phyloP scores from a whole-genome alignment of 92 coral and sea anemone genomes.

The Metridium senile region DNA sequence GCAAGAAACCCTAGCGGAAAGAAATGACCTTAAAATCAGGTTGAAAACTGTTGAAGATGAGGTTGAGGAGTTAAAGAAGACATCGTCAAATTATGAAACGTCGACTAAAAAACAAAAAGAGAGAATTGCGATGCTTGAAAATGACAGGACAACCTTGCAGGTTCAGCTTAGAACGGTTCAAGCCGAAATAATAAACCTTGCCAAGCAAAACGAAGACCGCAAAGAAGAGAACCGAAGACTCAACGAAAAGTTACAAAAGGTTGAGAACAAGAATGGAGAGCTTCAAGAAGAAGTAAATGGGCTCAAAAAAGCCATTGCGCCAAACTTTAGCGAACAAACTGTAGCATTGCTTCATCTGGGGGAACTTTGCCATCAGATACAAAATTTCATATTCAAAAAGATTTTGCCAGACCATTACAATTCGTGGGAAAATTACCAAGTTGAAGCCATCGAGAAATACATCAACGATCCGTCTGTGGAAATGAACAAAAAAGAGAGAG shows the following conservation, averaged over 20 bases:
- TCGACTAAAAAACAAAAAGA: background rate
- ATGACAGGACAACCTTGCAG: constrained; percentile 6
- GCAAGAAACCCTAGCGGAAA: background rate
- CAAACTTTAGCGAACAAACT: background rate
- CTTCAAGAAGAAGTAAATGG: constrained; percentile 34
- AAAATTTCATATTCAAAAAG: constrained; percentile 22
- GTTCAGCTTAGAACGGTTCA: background rate
- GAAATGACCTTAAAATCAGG: background rate
- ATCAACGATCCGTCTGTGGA: constrained; percentile 11
- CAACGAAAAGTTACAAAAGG: background rate
- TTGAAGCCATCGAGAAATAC: constrained; percentile 28
- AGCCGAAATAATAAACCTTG: background rate
- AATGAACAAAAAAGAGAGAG: constrained; percentile 19
- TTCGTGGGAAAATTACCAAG: constrained; percentile 29
- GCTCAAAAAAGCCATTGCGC: background rate
- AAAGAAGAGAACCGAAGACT: background rate
- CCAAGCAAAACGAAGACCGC: background rate
- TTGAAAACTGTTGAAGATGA: background rate
- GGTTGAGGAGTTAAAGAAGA: too few relatives aligned
- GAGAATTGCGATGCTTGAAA: constrained; percentile 8
- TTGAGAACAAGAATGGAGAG: constrained; percentile 8
- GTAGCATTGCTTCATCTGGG: constrained; percentile 32
- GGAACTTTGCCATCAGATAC: constrained; percentile 31
- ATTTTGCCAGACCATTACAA: constrained; percentile 29
- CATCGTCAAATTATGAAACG: too few relatives aligned